Conservation (phyloP, 2,113 vertebrate species). For the Prochilodus magdalenae region DNA sequence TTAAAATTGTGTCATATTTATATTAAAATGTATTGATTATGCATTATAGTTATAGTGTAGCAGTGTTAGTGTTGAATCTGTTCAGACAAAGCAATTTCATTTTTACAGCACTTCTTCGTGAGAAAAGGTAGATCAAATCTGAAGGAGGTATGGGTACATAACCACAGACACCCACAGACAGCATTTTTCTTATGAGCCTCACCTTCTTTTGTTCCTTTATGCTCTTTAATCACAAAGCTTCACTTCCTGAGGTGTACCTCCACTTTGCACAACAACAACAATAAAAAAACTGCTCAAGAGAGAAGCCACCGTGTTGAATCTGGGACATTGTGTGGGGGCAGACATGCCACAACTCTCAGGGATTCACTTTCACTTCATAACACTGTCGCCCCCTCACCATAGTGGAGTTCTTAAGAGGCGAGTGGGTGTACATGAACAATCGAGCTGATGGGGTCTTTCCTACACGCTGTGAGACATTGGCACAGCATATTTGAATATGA, state of each 20-base stretch:
- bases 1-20: too few relatives aligned
- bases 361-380: conserved; percentile 4
- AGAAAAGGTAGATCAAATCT: conserved; percentile 15
- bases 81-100: too few relatives aligned
- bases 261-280: background rate
- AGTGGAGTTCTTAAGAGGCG: background rate
- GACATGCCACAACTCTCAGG: background rate
- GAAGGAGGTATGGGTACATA: background rate
- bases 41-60: too few relatives aligned
- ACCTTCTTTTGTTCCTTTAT: background rate
- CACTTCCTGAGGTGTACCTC: background rate
- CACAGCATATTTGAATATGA: conserved; percentile 42
- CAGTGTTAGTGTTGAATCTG: too few relatives aligned
- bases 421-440: background rate
- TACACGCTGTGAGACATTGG: background rate
- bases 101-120: background rate
- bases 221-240: background rate
- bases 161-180: conserved; percentile 13
- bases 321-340: background rate
- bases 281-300: too few relatives aligned
- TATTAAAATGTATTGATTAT: too few relatives aligned
- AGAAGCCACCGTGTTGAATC: background rate
- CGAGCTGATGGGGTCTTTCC: conserved; percentile 52
- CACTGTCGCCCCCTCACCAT: background rate
- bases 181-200: background rate